These are phyloP conservation scores for Caenorhabditis sp. DNA, from an alignment of 2,888 invertebrate species.

Conservation along the genomic window DNA sequence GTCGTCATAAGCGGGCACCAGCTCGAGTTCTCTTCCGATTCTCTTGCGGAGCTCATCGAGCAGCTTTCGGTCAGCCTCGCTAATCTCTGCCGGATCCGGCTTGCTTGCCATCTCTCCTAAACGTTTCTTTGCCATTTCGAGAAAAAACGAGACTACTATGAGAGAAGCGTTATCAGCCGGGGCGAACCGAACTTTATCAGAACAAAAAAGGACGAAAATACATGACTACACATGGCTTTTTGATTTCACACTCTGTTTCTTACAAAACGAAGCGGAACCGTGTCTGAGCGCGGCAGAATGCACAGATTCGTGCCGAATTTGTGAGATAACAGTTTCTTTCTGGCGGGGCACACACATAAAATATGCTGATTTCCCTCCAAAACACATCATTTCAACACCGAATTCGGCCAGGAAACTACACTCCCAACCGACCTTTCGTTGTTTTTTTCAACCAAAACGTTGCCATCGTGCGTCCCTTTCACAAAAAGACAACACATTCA, in stretches of 20 bases:
- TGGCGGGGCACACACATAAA: background rate
- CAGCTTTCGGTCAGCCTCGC: slow-evolving; percentile 51
- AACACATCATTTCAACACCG: background rate
- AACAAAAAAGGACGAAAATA: slow-evolving; percentile 16
- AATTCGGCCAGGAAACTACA: too few species aligned
- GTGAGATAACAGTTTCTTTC: background rate
- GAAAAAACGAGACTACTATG: background rate
- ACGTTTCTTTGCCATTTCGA: slow-evolving; percentile 27
- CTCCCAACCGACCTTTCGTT: too few species aligned
- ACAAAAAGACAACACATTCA: background rate
- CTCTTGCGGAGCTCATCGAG: slow-evolving; percentile 49
- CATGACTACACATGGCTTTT: slow-evolving; percentile 35
- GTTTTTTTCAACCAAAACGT: background rate
- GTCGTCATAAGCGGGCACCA: slow-evolving; percentile 71
- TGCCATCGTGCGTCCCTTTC: background rate
- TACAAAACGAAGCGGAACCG: slow-evolving; percentile 4
- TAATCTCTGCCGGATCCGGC: slow-evolving; percentile 34
- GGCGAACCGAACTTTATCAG: slow-evolving; percentile 43
- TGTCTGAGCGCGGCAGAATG: slow-evolving; percentile 17
- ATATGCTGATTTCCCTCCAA: background rate
- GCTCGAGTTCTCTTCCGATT: slow-evolving; percentile 62
- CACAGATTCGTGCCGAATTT: slow-evolving; percentile 9
- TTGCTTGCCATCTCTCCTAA: slow-evolving; percentile 34
- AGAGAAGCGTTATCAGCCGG: slow-evolving; percentile 8
- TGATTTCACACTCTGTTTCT: slow-evolving; percentile 17